These are phyloP conservation scores for Hymenopus coronatus DNA, from an alignment of 2,888 invertebrate genomes.

Conservation along the genomic window DNA sequence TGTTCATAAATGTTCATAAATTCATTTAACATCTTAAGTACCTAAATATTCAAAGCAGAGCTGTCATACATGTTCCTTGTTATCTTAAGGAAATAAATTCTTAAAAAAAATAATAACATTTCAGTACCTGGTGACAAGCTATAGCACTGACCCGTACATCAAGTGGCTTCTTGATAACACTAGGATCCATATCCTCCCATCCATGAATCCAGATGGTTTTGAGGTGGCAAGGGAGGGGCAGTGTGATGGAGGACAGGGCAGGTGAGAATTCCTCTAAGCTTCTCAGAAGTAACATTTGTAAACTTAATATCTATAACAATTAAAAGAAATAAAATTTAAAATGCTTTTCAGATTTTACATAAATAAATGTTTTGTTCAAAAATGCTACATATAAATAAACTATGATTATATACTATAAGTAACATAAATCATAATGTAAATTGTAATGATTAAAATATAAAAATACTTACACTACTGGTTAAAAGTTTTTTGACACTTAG, in stretches of 20 bases:
- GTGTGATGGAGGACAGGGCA: slow-evolving; percentile 83
- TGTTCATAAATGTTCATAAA: not conserved
- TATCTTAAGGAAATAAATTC: not conserved
- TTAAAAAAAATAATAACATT: slow-evolving; percentile 42
- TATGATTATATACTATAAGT: no score
- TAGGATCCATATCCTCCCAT: slow-evolving; percentile 93
- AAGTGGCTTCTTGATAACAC: slow-evolving; percentile 92
- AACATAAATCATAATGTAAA: no score
- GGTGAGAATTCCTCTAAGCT: slow-evolving; percentile 51
- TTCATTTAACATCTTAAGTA: not conserved
- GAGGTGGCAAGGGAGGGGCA: slow-evolving; percentile 86
- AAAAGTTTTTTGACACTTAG: no score
- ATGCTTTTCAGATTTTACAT: no score
- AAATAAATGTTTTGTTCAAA: no score
- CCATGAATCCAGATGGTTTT: slow-evolving; percentile 99
- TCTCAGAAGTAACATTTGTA: not conserved
- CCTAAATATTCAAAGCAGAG: not conserved
- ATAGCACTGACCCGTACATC: slow-evolving; percentile 79
- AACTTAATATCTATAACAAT: not conserved
- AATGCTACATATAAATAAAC: no score
- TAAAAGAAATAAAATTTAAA: no score
- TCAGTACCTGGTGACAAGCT: slow-evolving; percentile 79
- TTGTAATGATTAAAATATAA: no score
- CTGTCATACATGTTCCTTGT: not conserved
- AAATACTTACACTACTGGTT: no score